Base-by-base conservation (phyloP, 2,888 invertebrate species). In the Artemia sp. region DNA sequence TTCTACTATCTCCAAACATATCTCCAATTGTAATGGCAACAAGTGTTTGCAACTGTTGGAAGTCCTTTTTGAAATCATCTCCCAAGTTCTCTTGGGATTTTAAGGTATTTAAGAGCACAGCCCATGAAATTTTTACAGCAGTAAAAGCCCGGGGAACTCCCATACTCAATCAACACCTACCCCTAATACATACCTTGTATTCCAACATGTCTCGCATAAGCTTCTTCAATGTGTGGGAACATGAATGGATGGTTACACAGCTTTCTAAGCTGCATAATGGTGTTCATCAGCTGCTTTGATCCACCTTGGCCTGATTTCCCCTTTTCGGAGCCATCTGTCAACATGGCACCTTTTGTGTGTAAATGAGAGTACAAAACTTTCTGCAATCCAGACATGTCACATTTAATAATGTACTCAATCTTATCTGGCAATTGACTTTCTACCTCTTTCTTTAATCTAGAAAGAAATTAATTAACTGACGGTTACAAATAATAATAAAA, bases 241-340 rank as follows among this genome's bases (percentile, higher is more conserved):
- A 98, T 96, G 81, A 98, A 99, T 1, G 98, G 98, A 82, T 99
- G 98, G 81, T 99, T 98, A 82, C 97, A 98, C 67, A 99, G 85
- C 81, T 99, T 98, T 73, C 97, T 84, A 75, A 98, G 82, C 79
- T 99, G 98, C 75, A 99, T 96, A 76, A 98, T 96, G 0, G 97
- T 98, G 81, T 98, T 98, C 96, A 97, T 97, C 19, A 99, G 82
- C 2, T 96, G 92, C 79, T 94, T 94, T 50, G 94, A 89, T 8
- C 95, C 95, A 70, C 94, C 94, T 79, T 90, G 92, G 74, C 92
- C 92, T 76, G 90, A 89, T 78, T 91, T 92, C 72, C 94, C 94
- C 77, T 92, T 92, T 79, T 95, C 95, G 0, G 93, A 93, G 10
- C 94, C 95, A 78, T 96, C 95, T 0, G 95, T 96, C 1, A 96